Base-by-base conservation (phyloP, 2,113 vertebrate genomes). In the Tragelaphus scriptus region DNA sequence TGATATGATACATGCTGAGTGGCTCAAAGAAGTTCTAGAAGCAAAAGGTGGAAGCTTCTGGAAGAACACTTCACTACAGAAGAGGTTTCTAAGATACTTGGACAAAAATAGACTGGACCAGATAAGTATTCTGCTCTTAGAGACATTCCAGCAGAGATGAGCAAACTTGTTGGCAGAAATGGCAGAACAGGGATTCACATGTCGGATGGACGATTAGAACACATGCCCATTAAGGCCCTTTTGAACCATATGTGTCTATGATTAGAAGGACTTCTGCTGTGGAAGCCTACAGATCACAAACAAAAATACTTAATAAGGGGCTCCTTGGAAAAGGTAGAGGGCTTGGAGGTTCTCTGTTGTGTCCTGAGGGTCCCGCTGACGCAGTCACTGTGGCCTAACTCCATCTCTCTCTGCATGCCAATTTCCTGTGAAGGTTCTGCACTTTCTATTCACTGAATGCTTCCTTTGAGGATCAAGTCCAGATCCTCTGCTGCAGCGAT, bases 381-480 rank as follows among this genome's bases (percentile, higher is more conserved):
- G 23, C 53, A n/a, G 19, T 79, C 28, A 82, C 61, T 16, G 11
- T 0, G 49, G 79, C 63, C 32, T 56, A 19, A 5, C 30, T 81
- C n/a, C 65, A 4, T 88, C 77, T 53, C 49, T 36, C n/a, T 71
- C 61, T 86, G 49, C 36, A 6, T 79, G 49, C 55, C 63, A 61
- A 59, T 95, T 93, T 87, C 93, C 26, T 97, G 97, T 75, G 95
- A 88, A 95, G 80, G 61, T 28, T 94, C 55, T 95, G 85, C 44
- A 32, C 90, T 86, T 95, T 40, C 65, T 88, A 55, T 47, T 95
- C 84, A 53, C 49, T 17, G 30, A 65, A 61, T 47, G 40, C n/a
- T 94, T 85, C 87, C 92, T 95, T 91, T 30, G 96, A 95, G 97
- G 91, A 88, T 90, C 44, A n/a, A 85, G 82, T 30, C 65, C 89